Percentiles rank a stretch among this genome's conserved stretches.
These are phyloP conservation scores for Uloborus diversus DNA, from an alignment of 1,140 invertebrate species.

Conservation along the genomic window DNA sequence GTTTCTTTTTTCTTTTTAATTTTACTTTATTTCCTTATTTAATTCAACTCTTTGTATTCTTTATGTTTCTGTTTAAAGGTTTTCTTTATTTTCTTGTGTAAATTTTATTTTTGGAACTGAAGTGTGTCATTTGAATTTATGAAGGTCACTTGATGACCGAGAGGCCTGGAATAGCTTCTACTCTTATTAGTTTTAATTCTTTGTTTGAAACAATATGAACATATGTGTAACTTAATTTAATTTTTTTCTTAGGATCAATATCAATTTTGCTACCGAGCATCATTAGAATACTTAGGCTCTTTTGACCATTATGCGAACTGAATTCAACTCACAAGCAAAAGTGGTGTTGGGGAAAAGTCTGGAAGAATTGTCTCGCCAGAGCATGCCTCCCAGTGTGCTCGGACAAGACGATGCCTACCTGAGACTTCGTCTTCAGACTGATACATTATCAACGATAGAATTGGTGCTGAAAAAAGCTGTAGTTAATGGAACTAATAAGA, in stretches of 20 bases:
- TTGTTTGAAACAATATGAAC: not conserved
- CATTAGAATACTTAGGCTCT: constrained; percentile 82
- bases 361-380: constrained; percentile 23
- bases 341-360: not conserved
- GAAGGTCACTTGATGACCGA: too few relatives aligned
- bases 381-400: constrained; percentile 15
- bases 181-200: not conserved
- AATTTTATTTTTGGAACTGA: not conserved
- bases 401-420: constrained; percentile 4
- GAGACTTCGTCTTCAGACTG: not conserved
- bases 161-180: too few relatives aligned
- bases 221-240: not conserved
- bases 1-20: too few relatives aligned
- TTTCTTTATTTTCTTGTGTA: not conserved
- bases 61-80: not conserved
- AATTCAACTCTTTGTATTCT: too few relatives aligned
- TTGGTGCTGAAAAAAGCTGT: constrained; percentile 9
- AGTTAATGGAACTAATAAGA: not conserved
- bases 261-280: constrained; percentile 98
- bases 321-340: not conserved
- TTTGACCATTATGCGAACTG: constrained; percentile 58
- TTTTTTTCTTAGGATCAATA: constrained; percentile 83
- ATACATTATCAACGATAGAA: not conserved
- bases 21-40: too few relatives aligned
- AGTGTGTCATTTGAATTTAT: not conserved